Evolutionary conservation across 2,888 invertebrate species (phyloP).

Genomic region (Brachynemurus nebulosus): DNA sequence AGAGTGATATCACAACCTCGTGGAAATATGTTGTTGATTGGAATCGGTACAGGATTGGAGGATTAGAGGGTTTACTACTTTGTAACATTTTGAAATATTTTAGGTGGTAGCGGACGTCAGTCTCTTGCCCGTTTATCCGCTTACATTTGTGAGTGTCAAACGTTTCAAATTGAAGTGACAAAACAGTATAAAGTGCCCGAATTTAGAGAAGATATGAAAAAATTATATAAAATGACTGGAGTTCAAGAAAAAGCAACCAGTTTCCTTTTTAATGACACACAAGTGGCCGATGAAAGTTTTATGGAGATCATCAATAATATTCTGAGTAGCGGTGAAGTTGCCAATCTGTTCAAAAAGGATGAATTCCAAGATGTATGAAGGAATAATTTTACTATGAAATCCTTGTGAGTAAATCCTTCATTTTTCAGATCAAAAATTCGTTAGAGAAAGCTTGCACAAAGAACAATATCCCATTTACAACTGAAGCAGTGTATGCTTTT

Average conservation of each 20-base stretch:
- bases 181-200: slow-evolving; percentile 63
- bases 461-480: slow-evolving; percentile 42
- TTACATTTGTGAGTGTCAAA: slow-evolving; percentile 63
- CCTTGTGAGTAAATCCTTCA: slow-evolving; percentile 6
- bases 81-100: slow-evolving; percentile 7
- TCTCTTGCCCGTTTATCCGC: slow-evolving; percentile 63
- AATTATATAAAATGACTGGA: slow-evolving; percentile 55
- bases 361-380: slow-evolving; percentile 69
- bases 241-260: slow-evolving; percentile 60
- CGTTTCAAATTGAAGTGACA: slow-evolving; percentile 67
- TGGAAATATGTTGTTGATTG: slow-evolving; percentile 72
- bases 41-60: slow-evolving; percentile 60
- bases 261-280: slow-evolving; percentile 78
- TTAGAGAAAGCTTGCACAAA: slow-evolving; percentile 42
- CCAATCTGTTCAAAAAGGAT: slow-evolving; percentile 74
- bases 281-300: slow-evolving; percentile 70
- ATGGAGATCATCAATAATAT: slow-evolving; percentile 82
- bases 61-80: no score
- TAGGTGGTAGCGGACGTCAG: slow-evolving; percentile 73
- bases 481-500: slow-evolving; percentile 58
- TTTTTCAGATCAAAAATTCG: slow-evolving; percentile 41
- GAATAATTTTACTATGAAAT: not conserved
- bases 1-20: slow-evolving; percentile 72
- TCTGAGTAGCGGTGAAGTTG: slow-evolving; percentile 75
- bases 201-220: slow-evolving; percentile 71